Conservation (phyloP, 1,140 invertebrate species). For the Camponotus pennsylvanicus region DNA sequence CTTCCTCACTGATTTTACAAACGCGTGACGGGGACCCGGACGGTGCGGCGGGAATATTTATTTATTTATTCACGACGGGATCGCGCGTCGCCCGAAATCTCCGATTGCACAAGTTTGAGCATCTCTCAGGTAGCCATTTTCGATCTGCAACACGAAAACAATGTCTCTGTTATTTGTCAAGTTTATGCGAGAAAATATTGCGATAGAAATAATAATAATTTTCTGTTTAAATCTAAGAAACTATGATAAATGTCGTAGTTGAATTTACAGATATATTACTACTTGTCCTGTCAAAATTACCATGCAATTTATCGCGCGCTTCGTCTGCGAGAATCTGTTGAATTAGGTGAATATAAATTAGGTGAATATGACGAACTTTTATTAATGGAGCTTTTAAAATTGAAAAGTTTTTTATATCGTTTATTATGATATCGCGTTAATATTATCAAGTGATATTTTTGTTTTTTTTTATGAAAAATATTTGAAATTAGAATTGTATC, state of each 20-base stretch:
- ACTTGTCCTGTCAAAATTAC: neutral
- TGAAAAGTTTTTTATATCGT: no score
- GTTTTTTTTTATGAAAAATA: no score
- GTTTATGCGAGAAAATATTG: neutral
- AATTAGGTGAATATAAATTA: no score
- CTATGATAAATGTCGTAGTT: neutral
- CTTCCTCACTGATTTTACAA: conserved; percentile 20
- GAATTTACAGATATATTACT: neutral
- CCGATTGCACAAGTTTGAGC: neutral
- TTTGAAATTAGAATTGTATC: no score
- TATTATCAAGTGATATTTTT: no score
- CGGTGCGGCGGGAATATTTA: neutral
- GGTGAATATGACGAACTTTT: no score
- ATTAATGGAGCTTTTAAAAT: no score
- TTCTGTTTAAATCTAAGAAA: neutral
- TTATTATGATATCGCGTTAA: no score
- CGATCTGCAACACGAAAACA: neutral
- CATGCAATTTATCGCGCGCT: neutral
- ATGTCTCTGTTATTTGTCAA: neutral
- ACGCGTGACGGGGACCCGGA: neutral
- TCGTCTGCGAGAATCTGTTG: neutral
- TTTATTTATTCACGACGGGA: neutral
- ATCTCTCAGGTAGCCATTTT: neutral
- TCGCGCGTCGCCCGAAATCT: neutral
- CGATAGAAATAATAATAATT: no score